Evolutionary conservation across 2,113 vertebrate genomes (phyloP).

Genomic region (Xiphorhynchus elegans): DNA sequence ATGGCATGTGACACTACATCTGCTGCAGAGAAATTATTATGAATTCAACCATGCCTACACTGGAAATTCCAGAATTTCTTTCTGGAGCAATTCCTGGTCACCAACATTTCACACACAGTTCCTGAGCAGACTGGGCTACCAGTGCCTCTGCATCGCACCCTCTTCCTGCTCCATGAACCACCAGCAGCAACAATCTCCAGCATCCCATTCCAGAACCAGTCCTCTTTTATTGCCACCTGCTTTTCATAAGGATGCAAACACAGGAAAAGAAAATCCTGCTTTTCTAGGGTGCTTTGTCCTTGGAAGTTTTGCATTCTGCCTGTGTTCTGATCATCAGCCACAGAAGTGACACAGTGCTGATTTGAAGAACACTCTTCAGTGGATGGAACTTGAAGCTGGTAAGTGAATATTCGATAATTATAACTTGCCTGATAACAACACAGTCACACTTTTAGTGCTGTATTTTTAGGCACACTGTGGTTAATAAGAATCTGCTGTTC

Average conservation of each 20-base stretch:
- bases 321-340: constrained; percentile 9
- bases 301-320: constrained; percentile 19
- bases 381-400: background rate
- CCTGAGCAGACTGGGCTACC: background rate
- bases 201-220: background rate
- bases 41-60: background rate
- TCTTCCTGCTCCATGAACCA: constrained; percentile 22
- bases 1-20: background rate
- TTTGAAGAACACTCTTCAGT: background rate
- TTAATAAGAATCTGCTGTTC: background rate
- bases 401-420: background rate
- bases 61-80: background rate
- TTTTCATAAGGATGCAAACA: constrained; percentile 12
- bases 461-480: background rate
- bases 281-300: background rate
- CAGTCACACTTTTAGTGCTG: background rate
- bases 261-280: background rate
- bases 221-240: constrained; percentile 9
- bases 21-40: background rate
- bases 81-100: background rate
- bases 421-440: constrained; percentile 6
- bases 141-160: background rate
- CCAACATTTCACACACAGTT: background rate
- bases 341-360: background rate
- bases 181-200: constrained; percentile 17